These are phyloP conservation scores for Buathra laborator DNA, from an alignment of 2,888 invertebrate species.

Conservation along the genomic window DNA sequence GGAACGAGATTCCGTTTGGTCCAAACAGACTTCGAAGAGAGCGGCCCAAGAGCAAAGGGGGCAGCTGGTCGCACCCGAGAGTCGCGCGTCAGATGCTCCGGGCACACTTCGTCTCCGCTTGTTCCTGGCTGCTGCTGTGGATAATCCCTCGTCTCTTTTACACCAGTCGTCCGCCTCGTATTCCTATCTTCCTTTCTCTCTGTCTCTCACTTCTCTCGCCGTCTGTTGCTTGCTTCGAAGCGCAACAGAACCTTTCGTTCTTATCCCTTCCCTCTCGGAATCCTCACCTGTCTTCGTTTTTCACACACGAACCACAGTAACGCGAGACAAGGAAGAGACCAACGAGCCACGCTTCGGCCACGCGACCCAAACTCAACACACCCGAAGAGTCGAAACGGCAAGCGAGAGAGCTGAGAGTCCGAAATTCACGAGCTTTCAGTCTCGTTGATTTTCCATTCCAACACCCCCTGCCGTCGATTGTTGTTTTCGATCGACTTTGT, in stretches of 20 bases:
- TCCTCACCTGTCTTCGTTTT: conserved; percentile 69
- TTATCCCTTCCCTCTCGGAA: conserved; percentile 50
- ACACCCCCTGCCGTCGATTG: conserved; percentile 15
- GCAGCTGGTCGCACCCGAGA: conserved; percentile 66
- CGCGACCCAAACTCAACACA: conserved; percentile 77
- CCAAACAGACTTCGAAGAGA: conserved; percentile 65
- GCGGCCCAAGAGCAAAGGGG: conserved; percentile 72
- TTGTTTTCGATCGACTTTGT: conserved; percentile 13
- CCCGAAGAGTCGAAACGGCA: conserved; percentile 64
- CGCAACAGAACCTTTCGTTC: conserved; percentile 56
- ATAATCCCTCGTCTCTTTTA: conserved; percentile 57
- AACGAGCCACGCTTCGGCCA: conserved; percentile 81
- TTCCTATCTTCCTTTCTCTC: conserved; percentile 45
- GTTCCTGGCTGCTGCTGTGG: conserved; percentile 53
- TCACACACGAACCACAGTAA: conserved; percentile 58
- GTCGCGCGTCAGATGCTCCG: conserved; percentile 69
- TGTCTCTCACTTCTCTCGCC: conserved; percentile 50
- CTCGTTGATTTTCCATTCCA: conserved; percentile 37
- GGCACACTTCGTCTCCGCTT: conserved; percentile 63
- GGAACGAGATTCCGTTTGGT: conserved; percentile 75
- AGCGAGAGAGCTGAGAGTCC: conserved; percentile 56
- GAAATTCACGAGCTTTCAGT: conserved; percentile 36
- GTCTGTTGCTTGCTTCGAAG: conserved; percentile 29
- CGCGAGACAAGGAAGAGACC: conserved; percentile 71
- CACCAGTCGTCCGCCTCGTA: conserved; percentile 36